These are phyloP conservation scores for Beroe forskalii DNA, from an alignment of 37 sponge, comb jelly and placozoan genomes.

Conservation along the genomic window DNA sequence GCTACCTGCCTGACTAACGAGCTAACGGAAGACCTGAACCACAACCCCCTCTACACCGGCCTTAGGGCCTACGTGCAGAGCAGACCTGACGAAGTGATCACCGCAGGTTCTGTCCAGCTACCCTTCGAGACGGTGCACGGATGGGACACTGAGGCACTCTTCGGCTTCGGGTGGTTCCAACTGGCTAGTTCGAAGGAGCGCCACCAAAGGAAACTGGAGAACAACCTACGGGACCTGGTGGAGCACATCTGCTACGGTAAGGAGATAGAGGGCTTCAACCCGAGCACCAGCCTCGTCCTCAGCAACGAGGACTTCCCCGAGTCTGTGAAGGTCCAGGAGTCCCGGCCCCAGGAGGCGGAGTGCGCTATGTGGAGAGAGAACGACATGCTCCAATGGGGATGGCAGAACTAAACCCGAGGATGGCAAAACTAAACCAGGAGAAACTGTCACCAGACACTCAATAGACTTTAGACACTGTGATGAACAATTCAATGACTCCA, in stretches of 20 bases:
- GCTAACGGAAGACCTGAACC: constrained; percentile 25
- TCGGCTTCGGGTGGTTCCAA: constrained; percentile 51
- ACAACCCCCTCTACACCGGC: not conserved
- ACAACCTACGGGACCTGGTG: constrained; percentile 30
- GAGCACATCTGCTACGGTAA: not conserved
- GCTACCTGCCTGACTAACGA: constrained; percentile 40
- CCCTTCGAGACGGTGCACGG: constrained; percentile 47
- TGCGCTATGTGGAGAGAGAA: not conserved
- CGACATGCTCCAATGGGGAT: constrained; percentile 28
- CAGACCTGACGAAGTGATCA: constrained; percentile 15
- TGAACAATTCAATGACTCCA: no score
- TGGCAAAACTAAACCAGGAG: no score
- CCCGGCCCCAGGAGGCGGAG: not conserved
- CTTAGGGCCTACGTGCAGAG: constrained; percentile 30
- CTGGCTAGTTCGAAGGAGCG: not conserved
- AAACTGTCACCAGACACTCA: no score
- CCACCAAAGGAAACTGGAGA: constrained; percentile 41
- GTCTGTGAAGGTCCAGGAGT: not conserved
- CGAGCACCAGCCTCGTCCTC: not conserved
- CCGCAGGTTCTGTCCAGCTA: not conserved
- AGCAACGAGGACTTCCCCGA: constrained; percentile 47
- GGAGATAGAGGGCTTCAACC: constrained; percentile 6
- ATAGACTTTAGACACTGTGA: no score
- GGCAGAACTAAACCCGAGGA: constrained; percentile 62
- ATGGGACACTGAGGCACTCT: constrained; percentile 64